Evolutionary conservation across 2,113 vertebrate species (phyloP).

Genomic region (Amphiprion ocellaris): DNA sequence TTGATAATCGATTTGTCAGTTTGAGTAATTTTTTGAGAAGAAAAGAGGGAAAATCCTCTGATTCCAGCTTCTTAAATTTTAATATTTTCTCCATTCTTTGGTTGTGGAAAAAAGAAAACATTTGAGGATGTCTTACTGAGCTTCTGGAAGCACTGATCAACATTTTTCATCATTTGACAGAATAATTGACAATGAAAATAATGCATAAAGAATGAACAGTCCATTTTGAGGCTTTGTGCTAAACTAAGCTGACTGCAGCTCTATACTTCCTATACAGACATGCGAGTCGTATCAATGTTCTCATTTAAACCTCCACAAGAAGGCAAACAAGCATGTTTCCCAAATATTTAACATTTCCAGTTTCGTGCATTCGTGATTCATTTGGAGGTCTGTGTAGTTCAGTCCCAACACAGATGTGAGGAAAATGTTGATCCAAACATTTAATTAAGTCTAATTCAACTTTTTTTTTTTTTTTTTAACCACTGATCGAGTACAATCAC

Average conservation of each 20-base stretch:
- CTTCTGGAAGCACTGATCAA: too few relatives aligned
- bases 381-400: not conserved
- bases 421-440: not conserved
- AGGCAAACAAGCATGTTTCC: not conserved
- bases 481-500: conserved; percentile 7
- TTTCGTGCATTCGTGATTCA: conserved; percentile 12
- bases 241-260: not conserved
- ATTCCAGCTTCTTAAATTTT: too few relatives aligned
- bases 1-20: too few relatives aligned
- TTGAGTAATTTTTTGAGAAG: too few relatives aligned
- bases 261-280: not conserved
- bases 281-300: not conserved
- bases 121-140: too few relatives aligned
- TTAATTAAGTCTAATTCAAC: not conserved
- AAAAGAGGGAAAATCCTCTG: too few relatives aligned
- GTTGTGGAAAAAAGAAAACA: too few relatives aligned
- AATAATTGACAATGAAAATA: too few relatives aligned
- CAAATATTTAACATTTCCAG: conserved; percentile 15
- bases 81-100: too few relatives aligned
- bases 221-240: not conserved
- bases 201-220: too few relatives aligned
- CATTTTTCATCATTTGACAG: too few relatives aligned
- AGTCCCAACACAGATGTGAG: conserved; percentile 8
- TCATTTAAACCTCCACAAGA: not conserved
- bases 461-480: not conserved